Evolutionary conservation across 1,140 invertebrate species (phyloP), one percentile per base, ranked within the genome.

Genomic region (Archivesica marissinica): DNA sequence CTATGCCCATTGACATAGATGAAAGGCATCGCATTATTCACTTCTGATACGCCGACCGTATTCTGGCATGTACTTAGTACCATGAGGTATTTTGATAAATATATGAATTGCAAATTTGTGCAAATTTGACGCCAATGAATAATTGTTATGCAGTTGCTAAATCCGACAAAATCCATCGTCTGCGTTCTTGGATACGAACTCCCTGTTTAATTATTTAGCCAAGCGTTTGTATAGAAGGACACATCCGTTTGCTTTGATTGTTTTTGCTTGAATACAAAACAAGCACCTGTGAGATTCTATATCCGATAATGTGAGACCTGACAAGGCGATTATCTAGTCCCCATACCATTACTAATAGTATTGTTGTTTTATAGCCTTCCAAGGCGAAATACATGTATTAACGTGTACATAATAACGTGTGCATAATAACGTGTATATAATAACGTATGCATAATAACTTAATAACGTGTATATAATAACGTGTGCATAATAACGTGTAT

Each of bases 71-170:
- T 70, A 2, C 13, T 6, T 52, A 50, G 52, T 28, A 68, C 41
- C 35, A 0, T 47, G 61, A 66, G 50, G 35, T 81, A 64, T 81
- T 39, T 68, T n/a, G n/a, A 54, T 52, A 70, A 81, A 70, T 70
- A 81, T 81, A 81, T 81, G 78, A 81, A 81, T 81, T 52, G 30
- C 78, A 68, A 81, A 81, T 81, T 70, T 81, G 61, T 81, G 59
- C 78, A 81, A 54, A 52, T 70, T 47, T 70, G 78, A 81, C 78
- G 78, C 78, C 78, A 38, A 35, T 15, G 50, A 68, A 52, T 33
- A 70, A 66, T 79, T 47, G 56, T 79, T 61, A 28, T 61, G 41
- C 15, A 9, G 35, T 64, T 61, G 35, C 64, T 79, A 79, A 79
- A 64, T 44, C 30, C 25, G 35, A 38, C 11, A 38, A 64, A 79